These are phyloP conservation scores for Chloroclysta siterata DNA, from an alignment of 2,888 invertebrate species.

Conservation along the genomic window DNA sequence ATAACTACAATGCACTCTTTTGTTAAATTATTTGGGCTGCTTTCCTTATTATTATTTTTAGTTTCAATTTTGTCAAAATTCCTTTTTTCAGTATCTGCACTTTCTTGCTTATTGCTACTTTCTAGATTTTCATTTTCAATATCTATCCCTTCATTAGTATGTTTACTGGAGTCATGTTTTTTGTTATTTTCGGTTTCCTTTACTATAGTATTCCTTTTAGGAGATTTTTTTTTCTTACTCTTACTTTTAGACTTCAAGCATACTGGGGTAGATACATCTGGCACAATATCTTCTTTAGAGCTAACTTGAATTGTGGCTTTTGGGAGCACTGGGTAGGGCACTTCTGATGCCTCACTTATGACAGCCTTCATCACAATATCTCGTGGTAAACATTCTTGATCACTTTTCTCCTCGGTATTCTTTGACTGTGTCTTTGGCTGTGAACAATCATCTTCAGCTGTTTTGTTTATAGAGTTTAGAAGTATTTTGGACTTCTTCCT, in stretches of 20 bases:
- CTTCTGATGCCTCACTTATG: not conserved
- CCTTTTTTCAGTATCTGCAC: slow-evolving; percentile 3
- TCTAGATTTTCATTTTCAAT: slow-evolving; percentile 26
- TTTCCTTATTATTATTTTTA: slow-evolving; percentile 42
- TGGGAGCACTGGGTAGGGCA: slow-evolving; percentile 14
- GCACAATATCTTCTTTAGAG: not conserved
- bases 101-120: slow-evolving; percentile 5
- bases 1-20: slow-evolving; percentile 77
- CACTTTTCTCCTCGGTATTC: slow-evolving; percentile 24
- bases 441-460: slow-evolving; percentile 14
- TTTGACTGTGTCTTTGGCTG: slow-evolving; percentile 3
- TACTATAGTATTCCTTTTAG: slow-evolving; percentile 11
- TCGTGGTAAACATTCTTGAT: slow-evolving; percentile 34
- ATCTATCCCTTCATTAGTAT: not conserved
- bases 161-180: not conserved
- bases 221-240: slow-evolving; percentile 29
- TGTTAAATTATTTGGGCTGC: slow-evolving; percentile 69
- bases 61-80: not conserved
- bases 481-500: slow-evolving; percentile 65
- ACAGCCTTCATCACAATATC: not conserved
- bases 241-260: slow-evolving; percentile 50
- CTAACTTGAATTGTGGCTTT: slow-evolving; percentile 22
- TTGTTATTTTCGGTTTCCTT: slow-evolving; percentile 2
- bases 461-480: slow-evolving; percentile 42
- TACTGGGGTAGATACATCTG: slow-evolving; percentile 41